Evolutionary conservation across 2,797 vertebrate genomes (phyloP), one percentile per base, ranked within the genome.

Genomic region (Enoplosus armatus): DNA sequence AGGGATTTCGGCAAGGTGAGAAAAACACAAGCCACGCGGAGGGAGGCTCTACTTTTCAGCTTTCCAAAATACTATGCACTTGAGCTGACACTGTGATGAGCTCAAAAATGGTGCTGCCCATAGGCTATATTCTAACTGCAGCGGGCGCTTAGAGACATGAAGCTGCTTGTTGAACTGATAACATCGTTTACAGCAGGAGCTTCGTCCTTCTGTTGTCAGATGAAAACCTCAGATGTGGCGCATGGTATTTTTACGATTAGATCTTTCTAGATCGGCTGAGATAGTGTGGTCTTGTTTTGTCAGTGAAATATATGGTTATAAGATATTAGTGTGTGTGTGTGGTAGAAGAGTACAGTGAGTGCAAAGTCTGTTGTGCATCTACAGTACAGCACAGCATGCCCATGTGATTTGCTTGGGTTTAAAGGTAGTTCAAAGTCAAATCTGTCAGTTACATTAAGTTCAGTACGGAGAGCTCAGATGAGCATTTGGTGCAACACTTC

Each of bases 1-100:
- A 95, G 98, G 65, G 98, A 99, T 89, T 99, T 99, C 0, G 98
- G 98, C 54, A 99, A 99, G 97, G 98, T 99, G 94, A 97, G 97
- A 80, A 29, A 12, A 72, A 55, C 45, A 24, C 61, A 22, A 24
- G 3, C 6, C 35, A 0, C 0, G 1, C 8, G 1, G 3, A 58
- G 33, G n/a, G 50, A 26, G 62, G 72, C 55, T 71, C 43, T 12
- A 12, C 26, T 22, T 73, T 35, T 12, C 33, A 31, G 7, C 56
- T 37, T n/a, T 47, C 5, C n/a, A 11, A 27, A 72, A 48, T 0
- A 4, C 41, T 50, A 41, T n/a, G 54, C n/a, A 2, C 26, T 54
- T 63, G 47, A 76, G 22, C 53, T 33, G 62, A 64, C 70, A 51
- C 35, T 41, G 76, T 39, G n/a, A 48, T 74, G 7, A 1, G 55